Evolutionary conservation across 2,113 vertebrate genomes (phyloP), one percentile per base, ranked within the genome.

Genomic region (Galemys pyrenaicus): DNA sequence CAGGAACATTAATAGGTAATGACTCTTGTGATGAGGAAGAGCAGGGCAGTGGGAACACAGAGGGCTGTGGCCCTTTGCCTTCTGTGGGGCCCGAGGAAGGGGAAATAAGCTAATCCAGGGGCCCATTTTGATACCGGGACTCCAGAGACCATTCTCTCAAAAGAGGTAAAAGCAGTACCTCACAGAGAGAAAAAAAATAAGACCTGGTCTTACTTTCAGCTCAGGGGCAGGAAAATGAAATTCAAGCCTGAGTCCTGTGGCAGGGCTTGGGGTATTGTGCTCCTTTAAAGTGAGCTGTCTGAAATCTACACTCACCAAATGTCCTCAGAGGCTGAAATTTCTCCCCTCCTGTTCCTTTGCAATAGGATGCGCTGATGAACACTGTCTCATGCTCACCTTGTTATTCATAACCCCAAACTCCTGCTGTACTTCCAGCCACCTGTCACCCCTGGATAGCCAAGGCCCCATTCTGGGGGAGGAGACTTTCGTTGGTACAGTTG

Each of bases 1-100:
- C 60, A 19, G 22, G 32, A 3, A 5, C 93, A 94, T 97, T 80
- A 95, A 95, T 95, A 96, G 83, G 71, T 96, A 96, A 97, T 96
- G 92, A 91, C 65, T 49, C 49, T 60, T 39, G 60, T 0, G 54
- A 91, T 9, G 82, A 79, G 87, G 82, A 93, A 91, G 60, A 80
- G 83, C 62, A 41, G 26, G 0, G 32, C 3, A 1, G 28, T 37
- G 60, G 71, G 95, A 85, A 90, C 54, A 32, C 41, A 62, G 74
- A 86, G 58, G 73, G 56, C 32, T 4, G 37, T 41, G 78, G 78
- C 35, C 44, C 22, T 86, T 10, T 46, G 60, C 44, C 83, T 39
- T 20, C 13, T 37, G 4, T 0, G 5, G 37, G 32, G 51, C 44
- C 54, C 58, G 56, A 28, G 8, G 26, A 71, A 79, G 32, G 89